Base-by-base conservation (phyloP, 2,888 invertebrate genomes). In the Adineta ricciae region DNA sequence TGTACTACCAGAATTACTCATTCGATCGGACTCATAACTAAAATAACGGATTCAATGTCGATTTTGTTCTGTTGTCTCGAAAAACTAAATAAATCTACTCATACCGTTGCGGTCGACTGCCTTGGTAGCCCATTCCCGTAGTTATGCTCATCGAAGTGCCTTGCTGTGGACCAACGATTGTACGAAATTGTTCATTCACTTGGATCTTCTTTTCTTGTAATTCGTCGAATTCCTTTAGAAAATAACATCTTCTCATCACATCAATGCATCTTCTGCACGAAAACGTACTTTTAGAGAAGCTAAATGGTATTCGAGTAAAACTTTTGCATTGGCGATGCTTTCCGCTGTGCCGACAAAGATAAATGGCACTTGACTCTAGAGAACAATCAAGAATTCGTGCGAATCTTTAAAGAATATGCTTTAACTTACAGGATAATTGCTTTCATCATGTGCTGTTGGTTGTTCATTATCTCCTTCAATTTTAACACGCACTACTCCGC, bases 301-400 rank as follows among this genome's bases (percentile, higher is more conserved):
- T 89, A 98, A 93, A 92, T 98, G 97, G 92, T 97, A 98, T 91
- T 98, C 96, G 89, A 98, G 93, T 87, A 98, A 93, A 90, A 98
- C 94, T 87, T 89, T 89, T 85, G 92, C 92, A 93, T 96, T 96
- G 89, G 94, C 93, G 92, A 97, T 97, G 92, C 95, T 96, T 92
- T 97, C 97, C 87, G 95, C 93, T 86, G 97, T 97, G 90, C 98
- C 97, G 87, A 98, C 97, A 93, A 98, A 98, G 89, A 97, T 96
- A 92, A 98, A 98, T 88, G 97, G 97, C 91, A 98, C 96, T 92
- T 95, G 94, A 88, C 96, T 96, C 89, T 90, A 87, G 19, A 50
- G 50, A 50, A 16, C 19, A 9, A 16, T 50, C 19, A 2, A 19
- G 11, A 16, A 50, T 50, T 19, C 19, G 11, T 50, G 19, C 19